These are phyloP conservation scores for Avahi laniger DNA, from an alignment of 2,797 vertebrate genomes.

Conservation along the genomic window DNA sequence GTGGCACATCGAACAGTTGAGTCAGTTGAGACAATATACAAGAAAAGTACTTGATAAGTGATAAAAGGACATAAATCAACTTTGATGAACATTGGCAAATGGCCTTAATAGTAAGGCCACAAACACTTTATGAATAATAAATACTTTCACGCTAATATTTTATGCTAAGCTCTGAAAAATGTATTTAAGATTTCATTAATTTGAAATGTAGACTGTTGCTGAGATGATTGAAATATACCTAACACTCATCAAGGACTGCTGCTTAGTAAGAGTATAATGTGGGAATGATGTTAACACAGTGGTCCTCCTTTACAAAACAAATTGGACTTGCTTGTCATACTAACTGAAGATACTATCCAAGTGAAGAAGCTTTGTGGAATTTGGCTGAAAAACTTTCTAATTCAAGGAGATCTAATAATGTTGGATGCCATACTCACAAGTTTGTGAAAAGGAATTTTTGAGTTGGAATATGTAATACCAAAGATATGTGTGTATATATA, in stretches of 20 bases:
- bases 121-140: slow-evolving; percentile 38
- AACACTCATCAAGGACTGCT: slow-evolving; percentile 29
- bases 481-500: background rate
- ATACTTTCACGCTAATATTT: slow-evolving; percentile 31
- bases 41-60: slow-evolving; percentile 8
- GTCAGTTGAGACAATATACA: slow-evolving; percentile 29
- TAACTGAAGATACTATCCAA: slow-evolving; percentile 10
- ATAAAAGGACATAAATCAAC: slow-evolving; percentile 39
- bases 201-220: slow-evolving; percentile 24
- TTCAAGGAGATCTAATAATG: slow-evolving; percentile 45
- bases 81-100: slow-evolving; percentile 25
- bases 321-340: background rate
- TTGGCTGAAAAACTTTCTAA: slow-evolving; percentile 37
- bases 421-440: background rate
- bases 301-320: slow-evolving; percentile 41
- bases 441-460: background rate
- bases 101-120: slow-evolving; percentile 36
- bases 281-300: background rate
- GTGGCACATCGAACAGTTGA: background rate
- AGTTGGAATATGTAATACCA: background rate
- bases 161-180: slow-evolving; percentile 24
- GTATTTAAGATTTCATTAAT: slow-evolving; percentile 27
- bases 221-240: slow-evolving; percentile 24
- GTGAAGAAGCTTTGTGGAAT: slow-evolving; percentile 28
- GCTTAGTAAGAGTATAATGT: slow-evolving; percentile 12